Evolutionary conservation across 1,140 invertebrate genomes (phyloP), one percentile per base, ranked within the genome.

Genomic region (Aleiodes sp.): DNA sequence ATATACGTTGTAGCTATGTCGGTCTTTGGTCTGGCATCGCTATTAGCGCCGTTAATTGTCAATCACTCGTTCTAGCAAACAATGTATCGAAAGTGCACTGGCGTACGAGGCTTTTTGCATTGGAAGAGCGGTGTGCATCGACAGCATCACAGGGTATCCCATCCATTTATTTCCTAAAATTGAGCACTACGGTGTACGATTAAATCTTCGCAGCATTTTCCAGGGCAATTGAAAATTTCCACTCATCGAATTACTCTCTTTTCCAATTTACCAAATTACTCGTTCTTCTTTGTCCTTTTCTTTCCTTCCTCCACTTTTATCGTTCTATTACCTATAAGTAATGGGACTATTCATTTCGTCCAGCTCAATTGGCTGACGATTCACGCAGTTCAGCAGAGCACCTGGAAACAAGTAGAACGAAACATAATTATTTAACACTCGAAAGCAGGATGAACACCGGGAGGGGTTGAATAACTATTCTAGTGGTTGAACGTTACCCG

Each of bases 21-120:
- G n/a, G 78, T 80, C 80, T 78, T 80, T 81, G 75, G 74, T 52
- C 63, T 66, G 73, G 29, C 74, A 73, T 72, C 71, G 76, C 81
- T 77, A 82, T 82, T 82, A 82, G 73, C 74, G 71, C 68, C 70
- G 77, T 75, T 82, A 84, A 84, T 82, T 84, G 82, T 81, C 81
- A 82, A 83, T 83, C 82, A 79, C 75, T 74, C 78, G 75, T 81
- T 73, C 72, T 71, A 72, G 59, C 73, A 73, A 79, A 70, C 73
- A 74, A 79, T 82, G 81, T 80, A 82, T 82, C 78, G 52, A n/a
- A 61, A 65, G 52, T 33, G 67, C 67, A 37, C 57, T 14, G 12
- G 46, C 21, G 46, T 21, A 52, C n/a, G n/a, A n/a, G n/a, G 46
- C 21, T 24, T 52, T 52, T 19, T 52, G 3, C 46, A 52, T 12